Conservation (phyloP, 2,113 vertebrate genomes). For the Leucopsar rothschildi region DNA sequence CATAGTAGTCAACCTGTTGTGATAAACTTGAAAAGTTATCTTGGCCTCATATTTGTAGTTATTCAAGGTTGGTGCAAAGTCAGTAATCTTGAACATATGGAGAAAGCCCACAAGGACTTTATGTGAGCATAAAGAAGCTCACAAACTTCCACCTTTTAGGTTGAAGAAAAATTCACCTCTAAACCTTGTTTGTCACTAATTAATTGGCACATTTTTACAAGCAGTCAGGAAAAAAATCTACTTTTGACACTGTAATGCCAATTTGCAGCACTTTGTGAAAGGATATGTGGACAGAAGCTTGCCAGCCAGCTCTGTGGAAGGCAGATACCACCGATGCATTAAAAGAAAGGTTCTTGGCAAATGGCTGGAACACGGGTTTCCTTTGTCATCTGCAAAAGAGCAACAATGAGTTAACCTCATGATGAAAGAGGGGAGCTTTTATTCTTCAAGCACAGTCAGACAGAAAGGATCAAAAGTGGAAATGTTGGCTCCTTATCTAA, state of each 20-base stretch:
- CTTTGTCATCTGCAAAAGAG: constrained; percentile 82
- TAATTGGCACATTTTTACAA: not conserved
- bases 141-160: not conserved
- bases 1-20: not conserved
- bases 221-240: not conserved
- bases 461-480: not conserved
- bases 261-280: constrained; percentile 32
- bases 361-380: constrained; percentile 76
- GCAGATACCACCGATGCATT: constrained; percentile 97
- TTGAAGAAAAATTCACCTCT: not conserved
- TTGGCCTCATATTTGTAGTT: not conserved
- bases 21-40: not conserved
- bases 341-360: constrained; percentile 91
- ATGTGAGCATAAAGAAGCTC: not conserved
- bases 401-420: not conserved
- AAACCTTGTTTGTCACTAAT: not conserved
- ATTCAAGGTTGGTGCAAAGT: not conserved
- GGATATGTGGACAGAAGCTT: constrained; percentile 96
- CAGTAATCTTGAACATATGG: not conserved
- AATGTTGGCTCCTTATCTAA: not conserved
- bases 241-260: not conserved
- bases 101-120: not conserved
- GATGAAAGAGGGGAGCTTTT: not conserved
- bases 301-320: constrained; percentile 89
- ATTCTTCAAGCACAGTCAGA: not conserved